Base-by-base conservation (phyloP, 1,140 invertebrate species). In the Pseudomyrmex gracilis region DNA sequence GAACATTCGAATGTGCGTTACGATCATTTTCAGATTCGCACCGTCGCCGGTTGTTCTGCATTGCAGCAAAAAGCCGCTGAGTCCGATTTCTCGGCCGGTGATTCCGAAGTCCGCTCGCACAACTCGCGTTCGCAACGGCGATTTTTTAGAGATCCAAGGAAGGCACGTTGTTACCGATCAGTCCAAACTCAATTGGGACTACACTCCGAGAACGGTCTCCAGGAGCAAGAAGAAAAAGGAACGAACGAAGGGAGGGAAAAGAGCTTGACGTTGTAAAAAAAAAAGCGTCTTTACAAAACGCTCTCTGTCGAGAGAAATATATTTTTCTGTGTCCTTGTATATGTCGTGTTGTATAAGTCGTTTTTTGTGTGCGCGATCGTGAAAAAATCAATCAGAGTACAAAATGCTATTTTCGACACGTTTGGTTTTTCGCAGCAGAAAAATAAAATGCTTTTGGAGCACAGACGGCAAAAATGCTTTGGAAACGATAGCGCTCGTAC, bases 41-140 rank as follows among this genome's bases (percentile, higher is more conserved):
- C 86, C 90, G 20, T 84, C 88, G n/a, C 84, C 90, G 7, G 82
- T 76, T 17, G 8, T 86, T 2, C 64, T 84, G 8, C 70, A 86
- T 0, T 85, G 89, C 12, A 88, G 66, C 20, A 85, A 85, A 47
- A 92, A 90, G 76, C 90, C 91, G n/a, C 61, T 93, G 58, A 93
- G 90, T 87, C 93, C 93, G 17, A 93, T 93, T 85, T 76, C 86
- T 13, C 89, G 83, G 8, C 57, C 91, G 1, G 67, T 24, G 20
- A 49, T 86, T 15, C 61, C 78, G 17, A 63, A 63, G 17, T 86
- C 88, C 22, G 53, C 87, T 34, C 68, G 87, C 22, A 51, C 53
- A 43, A 71, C 17, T 71, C 63, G 71, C 17, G 64, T 64, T 73
- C 60, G 45, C 47, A 64, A 78, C 55, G n/a, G 15, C 1, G 74